Evolutionary conservation across 2,797 vertebrate species (phyloP), one percentile per base, ranked within the genome.

Genomic region (Chaetodon trifasciatus): DNA sequence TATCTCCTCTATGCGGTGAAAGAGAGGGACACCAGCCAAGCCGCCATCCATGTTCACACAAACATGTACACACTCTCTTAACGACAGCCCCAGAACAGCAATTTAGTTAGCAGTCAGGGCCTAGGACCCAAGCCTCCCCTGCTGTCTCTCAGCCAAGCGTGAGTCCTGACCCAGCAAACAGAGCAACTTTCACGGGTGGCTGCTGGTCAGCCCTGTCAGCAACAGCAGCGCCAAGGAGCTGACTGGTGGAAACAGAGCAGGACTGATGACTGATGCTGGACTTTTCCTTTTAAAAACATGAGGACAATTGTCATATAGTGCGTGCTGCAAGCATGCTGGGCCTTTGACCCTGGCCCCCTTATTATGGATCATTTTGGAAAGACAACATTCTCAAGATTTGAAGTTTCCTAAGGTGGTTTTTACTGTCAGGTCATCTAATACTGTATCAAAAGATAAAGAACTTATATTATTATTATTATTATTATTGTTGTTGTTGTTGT

Each of bases 161-260:
- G 71, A 78, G 80, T 50, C 74, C 57, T 63, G 11, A 57, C 16
- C 77, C 67, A 58, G 81, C 68, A 70, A 76, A 76, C 50, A 58
- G 81, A 75, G 74, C 85, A 82, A 83, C 82, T 86, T 84, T 85
- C 69, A 85, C 3, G 46, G 58, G 71, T 83, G 79, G 79, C 49
- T 88, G 79, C 64, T 55, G 57, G 28, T 24, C 37, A 21, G 55
- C 70, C 49, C 52, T 15, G 32, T 83, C 78, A 76, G 69, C 83
- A 77, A 58, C 65, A 74, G 74, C 63, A 77, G 56, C 0, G 32
- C 61, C 52, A 42, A 65, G 64, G 44, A 73, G 70, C 73, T 82
- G 74, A 80, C 50, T 55, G 55, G 3, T 68, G 68, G 64, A 70
- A 83, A 60, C 69, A 69, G 46, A 74, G 72, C 63, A 74, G 28